A percentile compares a stretch with the other conserved stretches of the same genome.
Evolutionary conservation across 2,113 vertebrate genomes (phyloP).

Genomic region (Neopipo cinnamomea): DNA sequence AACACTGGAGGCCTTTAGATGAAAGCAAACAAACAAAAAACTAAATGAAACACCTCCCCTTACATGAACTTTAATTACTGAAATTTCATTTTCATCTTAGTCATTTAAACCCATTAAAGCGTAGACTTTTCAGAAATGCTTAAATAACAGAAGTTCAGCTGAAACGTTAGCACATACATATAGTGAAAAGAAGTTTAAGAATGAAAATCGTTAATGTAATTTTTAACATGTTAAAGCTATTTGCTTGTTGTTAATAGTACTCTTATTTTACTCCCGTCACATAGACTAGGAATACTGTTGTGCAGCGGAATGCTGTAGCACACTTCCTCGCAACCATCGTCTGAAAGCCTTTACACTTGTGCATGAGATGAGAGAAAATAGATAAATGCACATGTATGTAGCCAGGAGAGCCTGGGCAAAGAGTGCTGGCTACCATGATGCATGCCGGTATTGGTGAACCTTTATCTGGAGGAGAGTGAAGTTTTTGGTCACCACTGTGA

Average conservation of each 20-base stretch:
- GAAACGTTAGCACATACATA: neutral
- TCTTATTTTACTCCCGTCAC: neutral
- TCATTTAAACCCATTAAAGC: constrained; percentile 35
- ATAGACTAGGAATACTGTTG: neutral
- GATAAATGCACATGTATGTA: neutral
- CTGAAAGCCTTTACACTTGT: neutral
- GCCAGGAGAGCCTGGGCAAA: neutral
- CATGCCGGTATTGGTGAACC: neutral
- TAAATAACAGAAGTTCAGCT: neutral
- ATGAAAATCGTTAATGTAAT: neutral
- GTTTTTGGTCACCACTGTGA: accelerated
- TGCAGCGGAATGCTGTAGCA: neutral
- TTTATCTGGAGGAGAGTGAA: neutral
- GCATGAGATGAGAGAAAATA: neutral
- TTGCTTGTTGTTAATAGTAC: neutral
- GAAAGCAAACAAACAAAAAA: constrained; percentile 63
- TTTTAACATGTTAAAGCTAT: neutral
- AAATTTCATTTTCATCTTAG: constrained; percentile 48
- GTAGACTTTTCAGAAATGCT: constrained; percentile 26
- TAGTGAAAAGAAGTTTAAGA: neutral
- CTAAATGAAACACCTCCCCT: constrained; percentile 62
- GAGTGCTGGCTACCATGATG: neutral
- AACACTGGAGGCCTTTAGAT: constrained; percentile 58
- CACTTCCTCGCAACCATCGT: neutral
- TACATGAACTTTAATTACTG: constrained; percentile 45